These are phyloP conservation scores for Neopipo cinnamomea DNA, from an alignment of 2,113 vertebrate genomes.

Conservation along the genomic window DNA sequence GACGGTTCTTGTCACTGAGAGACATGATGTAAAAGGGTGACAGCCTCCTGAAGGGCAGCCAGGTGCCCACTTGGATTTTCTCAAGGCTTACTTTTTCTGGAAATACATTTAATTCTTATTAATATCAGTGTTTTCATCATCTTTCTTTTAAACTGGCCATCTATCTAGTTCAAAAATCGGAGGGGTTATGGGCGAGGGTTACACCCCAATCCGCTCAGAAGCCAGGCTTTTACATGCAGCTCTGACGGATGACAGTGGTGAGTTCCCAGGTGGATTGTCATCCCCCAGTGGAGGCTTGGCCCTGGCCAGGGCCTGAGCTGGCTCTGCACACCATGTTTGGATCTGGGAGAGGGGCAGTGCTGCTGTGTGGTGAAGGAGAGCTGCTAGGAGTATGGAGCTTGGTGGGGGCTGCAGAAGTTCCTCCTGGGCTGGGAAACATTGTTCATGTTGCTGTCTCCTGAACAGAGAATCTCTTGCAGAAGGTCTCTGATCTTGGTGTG, in stretches of 20 bases:
- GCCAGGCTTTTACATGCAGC: neutral
- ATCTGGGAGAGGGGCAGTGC: neutral
- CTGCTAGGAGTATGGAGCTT: accelerated
- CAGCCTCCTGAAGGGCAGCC: neutral
- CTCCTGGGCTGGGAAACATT: neutral
- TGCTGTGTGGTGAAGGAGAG: neutral
- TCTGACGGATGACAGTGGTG: accelerated
- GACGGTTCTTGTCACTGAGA: neutral
- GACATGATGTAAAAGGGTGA: neutral
- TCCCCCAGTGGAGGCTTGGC: neutral
- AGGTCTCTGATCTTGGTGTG: neutral
- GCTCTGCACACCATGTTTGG: accelerated
- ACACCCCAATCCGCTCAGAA: no score
- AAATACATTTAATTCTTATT: neutral
- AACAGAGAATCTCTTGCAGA: neutral
- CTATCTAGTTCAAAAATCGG: neutral
- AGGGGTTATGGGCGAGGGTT: neutral
- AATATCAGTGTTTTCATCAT: neutral
- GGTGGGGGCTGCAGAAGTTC: neutral
- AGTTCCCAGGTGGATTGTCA: neutral
- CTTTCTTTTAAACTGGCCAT: neutral
- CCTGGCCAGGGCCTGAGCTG: accelerated
- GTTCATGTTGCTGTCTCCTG: accelerated
- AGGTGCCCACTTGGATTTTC: neutral
- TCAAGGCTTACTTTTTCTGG: neutral